phyloP scores from a whole-genome alignment of 2,113 vertebrate genomes.

The Phaethornis superciliosus region DNA sequence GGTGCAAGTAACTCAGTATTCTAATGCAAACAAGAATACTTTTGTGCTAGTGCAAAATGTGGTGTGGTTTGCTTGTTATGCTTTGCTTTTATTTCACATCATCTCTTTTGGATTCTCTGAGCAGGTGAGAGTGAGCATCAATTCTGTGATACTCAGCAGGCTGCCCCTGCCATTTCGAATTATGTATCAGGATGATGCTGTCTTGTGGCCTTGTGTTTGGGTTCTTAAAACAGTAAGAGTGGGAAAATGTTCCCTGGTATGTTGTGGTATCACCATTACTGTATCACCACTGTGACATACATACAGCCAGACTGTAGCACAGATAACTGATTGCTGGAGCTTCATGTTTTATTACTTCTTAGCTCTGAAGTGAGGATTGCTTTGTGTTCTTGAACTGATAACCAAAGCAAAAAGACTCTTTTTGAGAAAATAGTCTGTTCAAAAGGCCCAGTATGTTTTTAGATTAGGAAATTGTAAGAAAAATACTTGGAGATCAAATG shows the following conservation, averaged over 20 bases:
- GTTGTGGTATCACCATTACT: neutral
- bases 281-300: neutral
- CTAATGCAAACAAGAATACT: neutral
- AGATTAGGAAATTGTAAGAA: neutral
- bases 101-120: neutral
- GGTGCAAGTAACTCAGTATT: neutral
- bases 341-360: neutral
- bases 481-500: neutral
- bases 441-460: neutral
- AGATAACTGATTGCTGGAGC: neutral
- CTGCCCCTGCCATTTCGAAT: neutral
- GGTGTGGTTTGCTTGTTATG: neutral
- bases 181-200: neutral
- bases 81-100: neutral
- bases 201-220: neutral
- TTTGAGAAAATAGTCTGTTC: neutral
- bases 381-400: neutral
- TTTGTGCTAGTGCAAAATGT: fast-evolving
- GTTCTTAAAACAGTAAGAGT: neutral
- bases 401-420: neutral
- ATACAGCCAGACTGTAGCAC: neutral
- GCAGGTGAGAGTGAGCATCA: neutral
- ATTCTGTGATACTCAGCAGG: neutral
- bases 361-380: neutral
- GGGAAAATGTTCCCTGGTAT: neutral